Evolutionary conservation across 2,888 invertebrate genomes (phyloP).

Genomic region (Oxycera nigricornis): DNA sequence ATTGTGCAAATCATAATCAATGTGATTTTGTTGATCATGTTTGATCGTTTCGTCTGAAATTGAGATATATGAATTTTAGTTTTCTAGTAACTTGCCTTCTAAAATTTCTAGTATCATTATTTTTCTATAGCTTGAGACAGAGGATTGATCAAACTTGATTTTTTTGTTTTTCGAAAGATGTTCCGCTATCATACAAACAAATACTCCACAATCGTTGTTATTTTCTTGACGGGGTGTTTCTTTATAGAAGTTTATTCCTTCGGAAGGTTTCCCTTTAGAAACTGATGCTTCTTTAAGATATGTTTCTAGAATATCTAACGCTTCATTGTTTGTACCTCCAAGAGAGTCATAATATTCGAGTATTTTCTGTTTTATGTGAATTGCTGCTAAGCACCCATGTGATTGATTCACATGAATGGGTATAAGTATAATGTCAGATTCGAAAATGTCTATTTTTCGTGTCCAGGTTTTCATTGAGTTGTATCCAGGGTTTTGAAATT

Average conservation of each 20-base stretch:
- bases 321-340: not conserved
- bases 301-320: not conserved
- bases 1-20: too few relatives aligned
- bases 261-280: not conserved
- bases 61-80: too few relatives aligned
- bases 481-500: not conserved
- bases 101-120: too few relatives aligned
- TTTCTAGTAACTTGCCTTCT: too few relatives aligned
- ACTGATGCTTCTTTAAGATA: not conserved
- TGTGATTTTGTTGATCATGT: too few relatives aligned
- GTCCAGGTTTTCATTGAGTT: not conserved
- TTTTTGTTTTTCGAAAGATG: too few relatives aligned
- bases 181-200: too few relatives aligned
- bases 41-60: too few relatives aligned
- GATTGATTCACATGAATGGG: not conserved
- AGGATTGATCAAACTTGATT: too few relatives aligned
- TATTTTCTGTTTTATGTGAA: not conserved
- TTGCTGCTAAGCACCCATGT: not conserved
- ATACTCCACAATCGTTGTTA: not conserved
- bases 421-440: not conserved
- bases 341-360: not conserved
- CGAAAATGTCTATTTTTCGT: not conserved
- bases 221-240: not conserved
- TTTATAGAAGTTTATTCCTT: not conserved
- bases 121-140: too few relatives aligned